phyloP scores from a whole-genome alignment of 2,113 vertebrate genomes.

The Silurus glanis region DNA sequence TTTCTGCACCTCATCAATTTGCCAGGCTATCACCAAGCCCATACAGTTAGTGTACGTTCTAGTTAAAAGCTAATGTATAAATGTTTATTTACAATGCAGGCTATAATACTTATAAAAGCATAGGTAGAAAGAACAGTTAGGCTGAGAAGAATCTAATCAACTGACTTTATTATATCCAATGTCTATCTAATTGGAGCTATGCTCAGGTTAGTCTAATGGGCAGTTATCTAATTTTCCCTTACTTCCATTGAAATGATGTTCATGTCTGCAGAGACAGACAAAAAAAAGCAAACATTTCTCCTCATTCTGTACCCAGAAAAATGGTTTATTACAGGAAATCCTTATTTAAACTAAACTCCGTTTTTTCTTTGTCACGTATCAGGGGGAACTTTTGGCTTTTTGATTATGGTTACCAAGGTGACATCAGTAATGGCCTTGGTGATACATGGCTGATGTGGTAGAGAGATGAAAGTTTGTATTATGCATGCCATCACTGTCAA shows the following conservation, averaged over 20 bases:
- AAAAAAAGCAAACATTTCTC: conserved; percentile 14
- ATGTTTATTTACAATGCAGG: conserved; percentile 45
- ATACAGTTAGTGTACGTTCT: conserved; percentile 20
- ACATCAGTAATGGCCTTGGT: conserved; percentile 66
- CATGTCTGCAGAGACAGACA: conserved; percentile 50
- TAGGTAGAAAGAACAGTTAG: conserved; percentile 16
- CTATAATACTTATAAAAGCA: conserved; percentile 41
- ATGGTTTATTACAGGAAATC: conserved; percentile 58
- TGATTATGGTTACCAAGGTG: conserved; percentile 76
- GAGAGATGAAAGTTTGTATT: conserved; percentile 66
- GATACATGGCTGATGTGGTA: conserved; percentile 66
- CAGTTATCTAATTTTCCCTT: conserved; percentile 57
- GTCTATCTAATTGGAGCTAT: conserved; percentile 54
- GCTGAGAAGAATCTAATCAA: conserved; percentile 57
- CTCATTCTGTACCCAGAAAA: conserved; percentile 55
- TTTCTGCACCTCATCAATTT: conserved; percentile 40
- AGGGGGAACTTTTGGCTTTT: conserved; percentile 53
- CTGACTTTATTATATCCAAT: conserved; percentile 57
- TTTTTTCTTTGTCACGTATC: conserved; percentile 63
- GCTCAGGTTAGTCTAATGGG: conserved; percentile 54
- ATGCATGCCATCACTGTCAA: conserved; percentile 79
- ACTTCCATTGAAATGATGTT: conserved; percentile 54
- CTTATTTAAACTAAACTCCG: conserved; percentile 65
- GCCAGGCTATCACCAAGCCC: not conserved
- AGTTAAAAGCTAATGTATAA: conserved; percentile 38